phyloP scores from a whole-genome alignment of 2,113 vertebrate genomes.

The Oenanthe melanoleuca region DNA sequence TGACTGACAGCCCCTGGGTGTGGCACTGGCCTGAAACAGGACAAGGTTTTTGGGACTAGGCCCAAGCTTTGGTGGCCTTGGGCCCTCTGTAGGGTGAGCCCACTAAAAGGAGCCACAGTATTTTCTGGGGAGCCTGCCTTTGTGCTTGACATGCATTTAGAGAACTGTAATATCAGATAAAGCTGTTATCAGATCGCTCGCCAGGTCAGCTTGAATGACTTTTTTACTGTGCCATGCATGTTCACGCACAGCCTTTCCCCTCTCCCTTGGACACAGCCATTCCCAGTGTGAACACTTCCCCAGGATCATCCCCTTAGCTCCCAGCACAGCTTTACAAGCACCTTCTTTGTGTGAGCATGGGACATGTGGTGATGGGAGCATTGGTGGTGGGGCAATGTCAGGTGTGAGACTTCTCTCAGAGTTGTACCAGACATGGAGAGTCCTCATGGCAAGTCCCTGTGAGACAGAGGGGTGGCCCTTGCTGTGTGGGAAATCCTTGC shows the following conservation, averaged over 20 bases:
- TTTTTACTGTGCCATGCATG: accelerated
- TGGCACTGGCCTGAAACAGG: not conserved
- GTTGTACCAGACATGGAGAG: accelerated
- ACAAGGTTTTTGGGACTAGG: not conserved
- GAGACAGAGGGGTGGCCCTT: not conserved
- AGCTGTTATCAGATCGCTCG: not conserved
- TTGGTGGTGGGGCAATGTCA: accelerated
- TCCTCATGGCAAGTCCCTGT: not conserved
- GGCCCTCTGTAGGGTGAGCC: not conserved
- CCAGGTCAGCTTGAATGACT: not conserved
- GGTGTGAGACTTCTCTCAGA: not conserved
- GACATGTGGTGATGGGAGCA: not conserved
- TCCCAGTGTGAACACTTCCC: not conserved
- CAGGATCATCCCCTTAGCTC: not conserved
- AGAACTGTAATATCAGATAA: not conserved
- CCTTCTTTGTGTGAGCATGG: not conserved
- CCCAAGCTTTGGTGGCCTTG: not conserved
- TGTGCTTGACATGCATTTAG: not conserved
- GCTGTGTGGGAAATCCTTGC: not conserved
- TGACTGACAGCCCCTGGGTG: not conserved
- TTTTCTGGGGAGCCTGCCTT: not conserved
- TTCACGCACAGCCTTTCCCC: not conserved
- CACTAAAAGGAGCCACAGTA: accelerated
- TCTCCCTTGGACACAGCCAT: not conserved
- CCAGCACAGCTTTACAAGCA: not conserved